Evolutionary conservation across 2,888 invertebrate genomes (phyloP).

Genomic region (Ennomos erosarius): DNA sequence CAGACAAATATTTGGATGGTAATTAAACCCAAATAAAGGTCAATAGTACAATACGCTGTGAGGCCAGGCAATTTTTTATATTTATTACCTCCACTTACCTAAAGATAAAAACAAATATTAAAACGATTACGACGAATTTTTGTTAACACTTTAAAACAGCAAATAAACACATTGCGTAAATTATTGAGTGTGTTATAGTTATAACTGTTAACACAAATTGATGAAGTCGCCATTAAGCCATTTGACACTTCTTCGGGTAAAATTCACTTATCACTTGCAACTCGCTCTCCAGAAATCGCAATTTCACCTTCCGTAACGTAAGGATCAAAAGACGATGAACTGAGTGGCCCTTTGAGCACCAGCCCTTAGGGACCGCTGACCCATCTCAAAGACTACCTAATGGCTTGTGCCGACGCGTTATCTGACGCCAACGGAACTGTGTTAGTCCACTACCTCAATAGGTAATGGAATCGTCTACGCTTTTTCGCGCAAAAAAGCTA

Average conservation of each 20-base stretch:
- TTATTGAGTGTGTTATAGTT: too few relatives aligned
- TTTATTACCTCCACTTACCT: too few relatives aligned
- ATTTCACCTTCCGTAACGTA: constrained; percentile 45
- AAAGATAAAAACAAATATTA: too few relatives aligned
- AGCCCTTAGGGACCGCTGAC: constrained; percentile 58
- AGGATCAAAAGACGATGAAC: constrained; percentile 70
- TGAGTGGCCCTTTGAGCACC: constrained; percentile 64
- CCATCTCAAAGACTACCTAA: constrained; percentile 72
- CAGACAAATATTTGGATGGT: too few relatives aligned
- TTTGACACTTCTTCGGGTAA: background rate
- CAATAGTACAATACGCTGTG: too few relatives aligned
- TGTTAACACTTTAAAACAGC: too few relatives aligned
- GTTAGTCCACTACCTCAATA: constrained; percentile 40
- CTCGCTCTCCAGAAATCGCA: constrained; percentile 24
- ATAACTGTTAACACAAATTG: too few relatives aligned
- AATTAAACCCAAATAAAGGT: too few relatives aligned
- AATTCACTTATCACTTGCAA: constrained; percentile 25
- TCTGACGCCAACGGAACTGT: constrained; percentile 42
- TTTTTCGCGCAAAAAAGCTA: constrained; percentile 23
- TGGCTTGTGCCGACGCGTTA: constrained; percentile 63
- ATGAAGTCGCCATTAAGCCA: too few relatives aligned
- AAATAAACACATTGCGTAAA: too few relatives aligned
- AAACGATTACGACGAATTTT: too few relatives aligned
- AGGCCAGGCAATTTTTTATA: too few relatives aligned
- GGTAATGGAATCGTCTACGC: constrained; percentile 41